A percentile compares a stretch with the other conserved stretches of the same genome.
These are phyloP conservation scores for Parapristionchus giblindavisi DNA, from an alignment of 2,888 invertebrate genomes.

Conservation along the genomic window DNA sequence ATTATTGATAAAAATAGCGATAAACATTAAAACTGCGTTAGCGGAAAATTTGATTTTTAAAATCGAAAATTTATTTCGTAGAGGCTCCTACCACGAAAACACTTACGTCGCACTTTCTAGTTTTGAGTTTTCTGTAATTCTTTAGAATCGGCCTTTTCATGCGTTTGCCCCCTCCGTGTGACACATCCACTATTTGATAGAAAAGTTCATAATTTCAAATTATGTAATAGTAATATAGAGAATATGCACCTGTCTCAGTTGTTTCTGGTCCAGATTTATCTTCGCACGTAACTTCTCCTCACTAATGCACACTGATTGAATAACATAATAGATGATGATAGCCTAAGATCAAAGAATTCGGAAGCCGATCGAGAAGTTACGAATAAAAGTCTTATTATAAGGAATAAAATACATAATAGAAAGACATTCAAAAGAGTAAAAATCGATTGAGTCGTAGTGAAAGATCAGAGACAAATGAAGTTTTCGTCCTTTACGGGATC, in stretches of 20 bases:
- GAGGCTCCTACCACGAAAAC: too few relatives aligned
- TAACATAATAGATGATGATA: slow-evolving; percentile 65
- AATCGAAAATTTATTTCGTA: too few relatives aligned
- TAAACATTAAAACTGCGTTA: too few relatives aligned
- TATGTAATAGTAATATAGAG: too few relatives aligned
- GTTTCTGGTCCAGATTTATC: slow-evolving; percentile 62
- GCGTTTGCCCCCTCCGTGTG: too few relatives aligned
- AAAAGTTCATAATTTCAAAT: too few relatives aligned
- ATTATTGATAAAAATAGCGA: too few relatives aligned
- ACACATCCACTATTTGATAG: too few relatives aligned
- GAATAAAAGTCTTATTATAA: slow-evolving; percentile 46
- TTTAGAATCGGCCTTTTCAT: too few relatives aligned
- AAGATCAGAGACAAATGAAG: background rate
- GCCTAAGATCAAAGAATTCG: slow-evolving; percentile 50
- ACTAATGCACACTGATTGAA: slow-evolving; percentile 63
- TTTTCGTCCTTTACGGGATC: background rate
- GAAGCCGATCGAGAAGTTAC: slow-evolving; percentile 18
- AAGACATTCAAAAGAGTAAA: slow-evolving; percentile 4
- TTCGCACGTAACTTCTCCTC: slow-evolving; percentile 65
- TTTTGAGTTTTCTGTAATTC: too few relatives aligned
- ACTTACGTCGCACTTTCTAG: too few relatives aligned
- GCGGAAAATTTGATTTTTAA: too few relatives aligned
- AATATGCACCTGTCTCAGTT: slow-evolving; percentile 52
- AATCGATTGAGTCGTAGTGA: slow-evolving; percentile 13
- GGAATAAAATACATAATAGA: slow-evolving; percentile 48